Base-by-base conservation (phyloP, 2,113 vertebrate species). In the Callionymus lyra region DNA sequence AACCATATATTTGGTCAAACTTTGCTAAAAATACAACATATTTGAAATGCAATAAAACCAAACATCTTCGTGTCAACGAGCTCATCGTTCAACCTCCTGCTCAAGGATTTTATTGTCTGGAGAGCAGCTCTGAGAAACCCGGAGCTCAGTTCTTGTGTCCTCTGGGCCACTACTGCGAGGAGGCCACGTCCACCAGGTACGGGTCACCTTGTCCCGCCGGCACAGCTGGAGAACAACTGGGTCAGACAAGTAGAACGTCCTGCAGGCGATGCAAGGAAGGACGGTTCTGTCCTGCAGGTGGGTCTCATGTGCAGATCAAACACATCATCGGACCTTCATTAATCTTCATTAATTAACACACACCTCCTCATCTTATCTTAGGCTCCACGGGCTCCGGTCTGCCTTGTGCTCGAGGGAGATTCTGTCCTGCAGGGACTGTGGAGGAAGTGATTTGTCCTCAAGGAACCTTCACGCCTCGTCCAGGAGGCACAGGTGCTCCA, bases 161-260 rank as follows among this genome's bases (percentile, higher is more conserved):
- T 55, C 77, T 59, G 56, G 87, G 87, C 47, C 86, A 82, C 75
- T 89, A 86, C 66, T 89, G 87, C 65, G 84, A 86, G 49, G 83
- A 85, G 69, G 86, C 86, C 63, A 88, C 84, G 0, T 68, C 68
- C 43, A 79, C 69, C 45, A 82, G 76, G 38, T 76, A 88, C 15
- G 84, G 84, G 48, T 86, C 80, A 66, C 87, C 87, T 64, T 88
- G 87, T 48, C 87, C 86, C n/a, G 69, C 76, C 56, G 87, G 87
- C 19, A 89, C 87, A 17, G 83, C 79, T 2, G 86, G 86, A 56
- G 81, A 80, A 72, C 82, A 86, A 80, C 70, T 82, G 69, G 87
- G 86, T 49, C 86, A 87, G 74, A 88, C 84, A 76, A 86, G 83
- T 81, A 82, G 80, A 52, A 75, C 83, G 65, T 81, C 80, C 46